Evolutionary conservation across 2,888 invertebrate genomes (phyloP).

Genomic region (Drosophila falleni): DNA sequence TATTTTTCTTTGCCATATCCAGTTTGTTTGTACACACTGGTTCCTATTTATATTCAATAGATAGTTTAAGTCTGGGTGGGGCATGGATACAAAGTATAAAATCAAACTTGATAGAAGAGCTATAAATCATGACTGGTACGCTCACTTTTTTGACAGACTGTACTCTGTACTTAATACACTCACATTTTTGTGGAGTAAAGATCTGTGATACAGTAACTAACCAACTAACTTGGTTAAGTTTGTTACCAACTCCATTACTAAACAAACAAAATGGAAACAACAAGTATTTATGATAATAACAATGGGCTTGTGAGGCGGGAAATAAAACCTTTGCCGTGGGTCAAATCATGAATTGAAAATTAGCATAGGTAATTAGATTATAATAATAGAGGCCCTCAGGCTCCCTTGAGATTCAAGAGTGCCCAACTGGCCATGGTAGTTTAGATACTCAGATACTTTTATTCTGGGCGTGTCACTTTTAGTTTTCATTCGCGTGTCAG

Average conservation of each 20-base stretch:
- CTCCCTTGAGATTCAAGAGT: conserved; percentile 47
- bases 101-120: conserved; percentile 2
- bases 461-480: conserved; percentile 40
- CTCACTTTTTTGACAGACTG: conserved; percentile 18
- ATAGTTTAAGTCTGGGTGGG: conserved; percentile 22
- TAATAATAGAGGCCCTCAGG: conserved; percentile 52
- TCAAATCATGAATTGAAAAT: conserved; percentile 57
- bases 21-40: conserved; percentile 23
- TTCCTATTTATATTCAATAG: conserved; percentile 1
- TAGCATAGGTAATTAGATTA: conserved; percentile 68
- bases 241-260: neutral
- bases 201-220: conserved; percentile 1
- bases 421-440: conserved; percentile 1
- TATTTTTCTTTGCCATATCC: neutral
- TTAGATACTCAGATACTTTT: conserved; percentile 1
- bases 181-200: conserved; percentile 10
- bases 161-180: neutral
- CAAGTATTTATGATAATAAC: conserved; percentile 8
- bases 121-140: conserved; percentile 3
- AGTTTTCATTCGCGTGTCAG: conserved; percentile 64
- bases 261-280: conserved; percentile 12
- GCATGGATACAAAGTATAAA: conserved; percentile 8
- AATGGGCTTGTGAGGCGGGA: conserved; percentile 4
- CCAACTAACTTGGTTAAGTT: conserved; percentile 7
- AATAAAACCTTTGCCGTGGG: conserved; percentile 4